Base-by-base conservation (phyloP, 2,113 vertebrate species). In the Eleginops maclovinus region DNA sequence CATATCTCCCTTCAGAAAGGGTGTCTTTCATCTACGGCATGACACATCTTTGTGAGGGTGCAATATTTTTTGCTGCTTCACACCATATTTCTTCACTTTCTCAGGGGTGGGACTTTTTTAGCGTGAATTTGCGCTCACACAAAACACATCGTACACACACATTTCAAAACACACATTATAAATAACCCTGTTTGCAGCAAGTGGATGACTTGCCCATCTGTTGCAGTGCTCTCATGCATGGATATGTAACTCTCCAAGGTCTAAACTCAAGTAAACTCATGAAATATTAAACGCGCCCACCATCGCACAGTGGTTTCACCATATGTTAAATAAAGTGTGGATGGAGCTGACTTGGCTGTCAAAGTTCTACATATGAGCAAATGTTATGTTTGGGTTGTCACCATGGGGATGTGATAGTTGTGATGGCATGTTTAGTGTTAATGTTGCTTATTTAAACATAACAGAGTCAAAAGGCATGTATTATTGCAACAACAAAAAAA, bases 151-250 rank as follows among this genome's bases (percentile, higher is more conserved):
- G 31, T 36, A 36, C 31, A 36, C 31, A 36, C 31, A 36, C 31
- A 36, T 36, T 36, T 36, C 31, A 36, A 36, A 36, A 36, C 31
- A 87, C 82, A 83, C 82, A 60, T 91, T 92, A 94, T 91, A 93
- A 95, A 95, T 94, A 94, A 87, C 84, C 81, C 82, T 36, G 74
- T 83, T 87, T 80, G 81, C 82, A 82, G 85, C 44, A 9, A 84
- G 83, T 69, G 83, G 87, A 85, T 80, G 77, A 85, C 86, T 87
- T 6, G 79, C 83, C 94, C 93, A 94, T 95, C 94, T 94, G 94
- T 77, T 91, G 91, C 87, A 44, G 50, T 86, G 90, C 87, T 91
- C 86, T 90, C 65, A 71, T 68, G 26, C 63, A 74, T 19, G 73
- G 36, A 67, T 22, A n/a, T 7, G 60, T 56, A 68, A 68, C 22